These are phyloP conservation scores for Nyctalus aviator DNA, from an alignment of 2,797 vertebrate genomes.

Conservation along the genomic window DNA sequence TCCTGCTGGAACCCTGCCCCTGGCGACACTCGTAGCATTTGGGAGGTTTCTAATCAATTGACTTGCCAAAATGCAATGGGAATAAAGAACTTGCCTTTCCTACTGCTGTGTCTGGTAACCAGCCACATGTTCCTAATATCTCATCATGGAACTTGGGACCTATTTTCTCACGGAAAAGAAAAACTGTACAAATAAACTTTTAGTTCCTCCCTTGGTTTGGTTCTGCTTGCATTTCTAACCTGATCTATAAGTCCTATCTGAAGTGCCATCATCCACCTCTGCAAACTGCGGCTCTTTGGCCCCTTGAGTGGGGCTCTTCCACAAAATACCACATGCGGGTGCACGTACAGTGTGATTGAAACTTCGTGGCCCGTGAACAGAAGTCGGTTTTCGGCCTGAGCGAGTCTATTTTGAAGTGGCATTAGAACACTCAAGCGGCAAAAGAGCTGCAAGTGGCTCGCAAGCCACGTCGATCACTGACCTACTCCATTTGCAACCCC, in stretches of 20 bases:
- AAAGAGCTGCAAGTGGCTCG: too few species aligned
- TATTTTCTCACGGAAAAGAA: background rate
- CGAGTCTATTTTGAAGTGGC: too few species aligned
- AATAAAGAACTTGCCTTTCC: slow-evolving; percentile 26
- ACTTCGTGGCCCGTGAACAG: too few species aligned
- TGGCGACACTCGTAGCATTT: slow-evolving; percentile 5
- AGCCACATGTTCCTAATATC: background rate
- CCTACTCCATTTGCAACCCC: background rate
- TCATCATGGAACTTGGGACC: background rate
- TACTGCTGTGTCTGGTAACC: background rate
- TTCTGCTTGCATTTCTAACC: background rate
- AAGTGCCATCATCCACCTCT: background rate
- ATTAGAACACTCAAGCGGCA: too few species aligned
- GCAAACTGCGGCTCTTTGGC: too few species aligned
- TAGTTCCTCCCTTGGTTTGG: background rate
- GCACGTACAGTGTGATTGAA: too few species aligned
- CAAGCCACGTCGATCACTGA: too few species aligned
- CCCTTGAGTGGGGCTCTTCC: too few species aligned
- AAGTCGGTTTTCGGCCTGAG: too few species aligned
- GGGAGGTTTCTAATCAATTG: slow-evolving; percentile 5
- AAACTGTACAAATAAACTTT: slow-evolving; percentile 11
- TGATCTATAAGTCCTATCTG: background rate
- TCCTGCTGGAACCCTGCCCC: background rate
- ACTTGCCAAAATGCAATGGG: background rate
- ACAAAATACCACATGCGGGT: too few species aligned